Evolutionary conservation across 2,888 invertebrate genomes (phyloP).

Genomic region (Spisula subtruncata): DNA sequence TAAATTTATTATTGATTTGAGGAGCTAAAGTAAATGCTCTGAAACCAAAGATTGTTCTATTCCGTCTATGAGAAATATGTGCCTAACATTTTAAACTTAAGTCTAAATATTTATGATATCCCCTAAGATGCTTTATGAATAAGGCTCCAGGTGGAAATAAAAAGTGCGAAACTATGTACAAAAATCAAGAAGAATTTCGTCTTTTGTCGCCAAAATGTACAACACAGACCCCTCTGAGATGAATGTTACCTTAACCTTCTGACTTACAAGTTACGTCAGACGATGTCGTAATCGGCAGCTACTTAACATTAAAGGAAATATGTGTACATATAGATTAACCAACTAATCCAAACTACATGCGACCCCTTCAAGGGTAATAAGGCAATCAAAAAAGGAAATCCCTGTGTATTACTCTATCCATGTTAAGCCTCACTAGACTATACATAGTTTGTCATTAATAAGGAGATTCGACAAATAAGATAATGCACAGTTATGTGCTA

Average conservation of each 20-base stretch:
- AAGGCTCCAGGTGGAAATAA: too few relatives aligned
- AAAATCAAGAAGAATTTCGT: not conserved
- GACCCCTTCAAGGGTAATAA: slow-evolving; percentile 31
- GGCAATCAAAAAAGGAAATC: slow-evolving; percentile 33
- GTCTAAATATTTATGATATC: too few relatives aligned
- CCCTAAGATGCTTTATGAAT: too few relatives aligned
- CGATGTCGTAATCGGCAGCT: slow-evolving; percentile 23
- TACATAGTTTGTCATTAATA: slow-evolving; percentile 29
- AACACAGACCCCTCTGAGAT: not conserved
- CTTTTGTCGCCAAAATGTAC: not conserved
- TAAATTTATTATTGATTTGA: too few relatives aligned
- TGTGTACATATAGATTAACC: slow-evolving; percentile 36
- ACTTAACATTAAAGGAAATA: slow-evolving; percentile 45
- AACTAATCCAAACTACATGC: slow-evolving; percentile 24
- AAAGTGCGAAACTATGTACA: not conserved
- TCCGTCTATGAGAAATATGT: too few relatives aligned
- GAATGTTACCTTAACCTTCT: slow-evolving; percentile 7
- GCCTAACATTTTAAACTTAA: too few relatives aligned
- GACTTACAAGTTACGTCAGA: slow-evolving; percentile 11
- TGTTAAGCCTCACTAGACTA: slow-evolving; percentile 10
- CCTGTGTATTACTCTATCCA: slow-evolving; percentile 36
- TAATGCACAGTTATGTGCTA: slow-evolving; percentile 7
- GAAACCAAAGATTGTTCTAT: too few relatives aligned
- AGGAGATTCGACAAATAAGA: slow-evolving; percentile 31
- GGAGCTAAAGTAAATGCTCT: too few relatives aligned